phyloP scores from a whole-genome alignment of 2,888 invertebrate species.

The Aleiodes testaceus region DNA sequence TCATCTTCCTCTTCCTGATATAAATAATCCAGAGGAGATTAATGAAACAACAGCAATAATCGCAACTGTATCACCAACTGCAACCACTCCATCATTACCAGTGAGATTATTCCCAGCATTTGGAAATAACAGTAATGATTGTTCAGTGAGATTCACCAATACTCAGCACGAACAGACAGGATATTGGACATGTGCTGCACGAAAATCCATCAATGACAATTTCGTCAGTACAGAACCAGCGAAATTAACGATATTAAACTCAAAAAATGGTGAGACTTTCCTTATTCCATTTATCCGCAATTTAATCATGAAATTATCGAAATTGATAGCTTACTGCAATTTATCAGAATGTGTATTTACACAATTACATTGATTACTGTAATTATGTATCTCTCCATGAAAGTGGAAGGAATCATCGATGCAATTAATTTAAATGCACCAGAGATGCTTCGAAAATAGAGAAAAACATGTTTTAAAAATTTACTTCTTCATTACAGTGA shows the following conservation, averaged over 20 bases:
- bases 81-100: slow-evolving; percentile 60
- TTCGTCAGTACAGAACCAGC: slow-evolving; percentile 68
- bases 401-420: no score
- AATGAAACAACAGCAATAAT: slow-evolving; percentile 41
- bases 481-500: slow-evolving; percentile 50
- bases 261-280: slow-evolving; percentile 57
- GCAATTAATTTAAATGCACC: no score
- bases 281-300: neutral
- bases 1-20: slow-evolving; percentile 66
- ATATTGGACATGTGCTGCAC: slow-evolving; percentile 70
- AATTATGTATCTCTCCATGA: no score
- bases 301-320: no score
- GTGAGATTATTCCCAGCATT: slow-evolving; percentile 69
- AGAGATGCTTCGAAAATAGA: neutral
- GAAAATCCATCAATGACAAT: slow-evolving; percentile 60
- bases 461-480: neutral
- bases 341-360: no score
- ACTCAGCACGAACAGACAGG: slow-evolving; percentile 69
- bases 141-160: slow-evolving; percentile 69
- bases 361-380: no score
- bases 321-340: no score
- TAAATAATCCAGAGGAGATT: slow-evolving; percentile 49
- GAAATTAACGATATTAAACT: slow-evolving; percentile 64
- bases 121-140: slow-evolving; percentile 69
- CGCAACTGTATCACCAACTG: slow-evolving; percentile 52